Evolutionary conservation across 92 coral and sea anemone genomes (phyloP), one percentile per base, ranked within the genome.

Genomic region (Phenganax subtilis): DNA sequence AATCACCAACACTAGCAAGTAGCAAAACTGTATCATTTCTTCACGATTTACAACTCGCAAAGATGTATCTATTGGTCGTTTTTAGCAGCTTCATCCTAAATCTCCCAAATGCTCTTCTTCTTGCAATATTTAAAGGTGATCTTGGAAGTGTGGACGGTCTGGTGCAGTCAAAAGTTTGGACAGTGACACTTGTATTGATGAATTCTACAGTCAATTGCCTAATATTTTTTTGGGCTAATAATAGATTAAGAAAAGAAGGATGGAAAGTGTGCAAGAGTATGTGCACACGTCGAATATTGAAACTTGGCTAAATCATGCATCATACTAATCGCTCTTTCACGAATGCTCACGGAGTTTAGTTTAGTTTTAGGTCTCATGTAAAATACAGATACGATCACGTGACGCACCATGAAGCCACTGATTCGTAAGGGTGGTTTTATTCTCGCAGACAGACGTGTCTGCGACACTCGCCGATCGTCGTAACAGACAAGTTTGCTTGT

Each of bases 191-290:
- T 15, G 83, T 79, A 28, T 12, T 56, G n/a, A 65, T 65, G 73
- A 79, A 79, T 61, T 79, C 83, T 29, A 79, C 83, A 29, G 68
- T 51, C 31, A 79, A 79, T 12, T 62, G 72, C 30, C 56, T 79
- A 61, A 79, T 79, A 3, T 79, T 79, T 54, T 79, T 79, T 74
- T 79, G 83, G 83, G 73, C 74, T 15, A 79, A 79, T 52, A 52
- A 79, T 8, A 37, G 73, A 52, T 54, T 79, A 9, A 79, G 82
- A 30, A 60, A 60, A 62, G 71, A 59, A 53, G 82, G 55, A 27
- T 15, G 70, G 71, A 77, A 59, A n/a, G 54, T 77, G 17, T 77
- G 82, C 17, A 77, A 60, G 62, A 9, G 67, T 4, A 6, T 77
- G 12, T 60, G 31, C 44, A 62, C 9, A 25, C 57, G 71, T 30